A percentile compares a stretch with the other conserved stretches of the same genome.
Conservation (phyloP, 2,888 invertebrate genomes). For the Sinohyriopsis cumingii region DNA sequence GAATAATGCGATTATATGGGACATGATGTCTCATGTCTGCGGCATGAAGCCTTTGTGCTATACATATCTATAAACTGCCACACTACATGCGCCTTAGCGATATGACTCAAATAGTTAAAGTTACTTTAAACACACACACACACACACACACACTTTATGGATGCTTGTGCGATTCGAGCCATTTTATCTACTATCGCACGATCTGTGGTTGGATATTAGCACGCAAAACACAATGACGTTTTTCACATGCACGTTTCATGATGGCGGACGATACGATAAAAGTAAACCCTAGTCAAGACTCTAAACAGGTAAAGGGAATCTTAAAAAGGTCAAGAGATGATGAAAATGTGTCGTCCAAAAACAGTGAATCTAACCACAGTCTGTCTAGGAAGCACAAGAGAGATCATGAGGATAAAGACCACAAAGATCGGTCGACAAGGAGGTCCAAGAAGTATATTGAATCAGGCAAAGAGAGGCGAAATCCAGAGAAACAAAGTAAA, state of each 20-base stretch:
- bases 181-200: no score
- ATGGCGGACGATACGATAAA: conserved; percentile 38
- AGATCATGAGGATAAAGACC: conserved; percentile 19
- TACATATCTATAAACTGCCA: no score
- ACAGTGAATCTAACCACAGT: conserved; percentile 12
- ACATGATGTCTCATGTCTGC: no score
- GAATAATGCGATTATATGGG: no score
- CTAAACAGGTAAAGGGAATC: conserved; percentile 13
- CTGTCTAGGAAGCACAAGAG: conserved; percentile 26
- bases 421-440: conserved; percentile 17
- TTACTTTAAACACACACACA: no score
- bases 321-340: conserved; percentile 24
- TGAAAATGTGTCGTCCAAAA: not conserved
- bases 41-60: no score
- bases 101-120: no score
- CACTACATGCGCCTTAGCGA: no score
- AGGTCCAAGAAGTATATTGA: conserved; percentile 36
- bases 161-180: no score
- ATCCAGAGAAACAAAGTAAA: conserved; percentile 15
- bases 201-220: no score
- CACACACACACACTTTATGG: not conserved
- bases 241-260: conserved; percentile 24
- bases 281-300: conserved; percentile 12
- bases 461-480: conserved; percentile 22
- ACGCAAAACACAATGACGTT: conserved; percentile 28